Evolutionary conservation across 2,113 vertebrate species (phyloP), one percentile per base, ranked within the genome.

Genomic region (Patagioenas fasciata): DNA sequence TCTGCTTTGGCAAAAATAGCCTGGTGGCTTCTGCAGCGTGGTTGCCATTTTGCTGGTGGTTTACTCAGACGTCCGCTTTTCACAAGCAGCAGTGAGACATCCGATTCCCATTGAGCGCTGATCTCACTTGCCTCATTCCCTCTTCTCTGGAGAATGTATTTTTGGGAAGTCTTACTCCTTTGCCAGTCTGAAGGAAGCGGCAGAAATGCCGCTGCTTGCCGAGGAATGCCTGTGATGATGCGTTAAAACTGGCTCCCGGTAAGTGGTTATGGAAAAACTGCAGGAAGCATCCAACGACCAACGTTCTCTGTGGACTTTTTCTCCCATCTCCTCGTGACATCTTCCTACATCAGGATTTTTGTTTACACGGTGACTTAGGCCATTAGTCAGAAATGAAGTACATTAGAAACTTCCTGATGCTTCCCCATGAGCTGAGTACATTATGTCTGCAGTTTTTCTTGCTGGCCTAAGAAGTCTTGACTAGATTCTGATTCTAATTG

Each of bases 1-100:
- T 96, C 80, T 81, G 85, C 80, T 81, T 88, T 47, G 62, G 83
- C 92, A 95, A 96, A 95, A 96, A 96, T 97, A 96, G 72, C 82
- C 65, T 74, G 64, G 81, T 91, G 72, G 86, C 91, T 96, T 91
- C 88, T 79, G 83, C 88, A 81, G 20, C 10, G 23, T 74, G 78
- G 70, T 91, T 94, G 92, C 87, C 77, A 10, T 96, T 96, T 96
- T 0, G 1, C 88, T 91, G 73, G 66, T 91, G 81, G 91, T 93
- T 94, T 92, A 88, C 91, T 85, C 62, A 24, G 92, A 93, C 77
- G 83, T 80, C 85, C 90, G 74, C 58, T 84, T 84, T 74, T 84
- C 87, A 81, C 65, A 75, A 79, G 80, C 57, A 73, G 48, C 70
- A 88, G 91, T 19, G 83, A 91, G 69, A 53, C 56, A 90, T 73